phyloP scores from a whole-genome alignment of 1,140 invertebrate genomes.

The Lepidurus packardi region DNA sequence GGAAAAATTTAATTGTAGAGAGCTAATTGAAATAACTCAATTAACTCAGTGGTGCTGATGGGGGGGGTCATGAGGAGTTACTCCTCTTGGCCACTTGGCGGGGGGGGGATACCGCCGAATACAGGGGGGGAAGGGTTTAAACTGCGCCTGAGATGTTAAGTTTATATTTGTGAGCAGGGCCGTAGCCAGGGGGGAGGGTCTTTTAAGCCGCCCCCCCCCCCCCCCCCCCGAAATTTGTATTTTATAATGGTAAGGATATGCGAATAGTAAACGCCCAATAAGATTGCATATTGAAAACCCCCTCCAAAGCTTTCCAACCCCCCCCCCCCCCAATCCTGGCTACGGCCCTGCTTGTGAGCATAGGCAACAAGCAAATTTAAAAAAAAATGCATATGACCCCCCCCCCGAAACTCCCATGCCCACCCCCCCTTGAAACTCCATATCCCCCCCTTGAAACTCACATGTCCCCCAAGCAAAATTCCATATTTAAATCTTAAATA shows the following conservation, averaged over 20 bases:
- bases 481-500: background rate
- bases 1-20: no score
- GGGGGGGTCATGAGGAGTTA: no score
- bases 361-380: background rate
- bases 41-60: no score
- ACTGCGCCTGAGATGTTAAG: no score
- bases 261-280: background rate
- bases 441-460: background rate
- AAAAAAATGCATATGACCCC: background rate
- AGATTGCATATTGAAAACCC: background rate
- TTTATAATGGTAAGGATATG: background rate
- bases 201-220: background rate
- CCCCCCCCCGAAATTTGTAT: background rate
- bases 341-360: conserved; percentile 3
- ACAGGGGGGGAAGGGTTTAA: no score
- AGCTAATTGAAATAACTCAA: no score
- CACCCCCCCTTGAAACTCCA: no score
- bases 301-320: background rate
- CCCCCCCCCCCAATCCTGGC: background rate
- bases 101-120: no score
- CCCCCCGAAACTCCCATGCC: no score
- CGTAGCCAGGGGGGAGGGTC: background rate
- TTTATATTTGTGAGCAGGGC: background rate
- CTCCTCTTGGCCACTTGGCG: no score
- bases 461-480: background rate